Conservation (phyloP, 1,140 invertebrate genomes). For the Drosophila subpulchrella region DNA sequence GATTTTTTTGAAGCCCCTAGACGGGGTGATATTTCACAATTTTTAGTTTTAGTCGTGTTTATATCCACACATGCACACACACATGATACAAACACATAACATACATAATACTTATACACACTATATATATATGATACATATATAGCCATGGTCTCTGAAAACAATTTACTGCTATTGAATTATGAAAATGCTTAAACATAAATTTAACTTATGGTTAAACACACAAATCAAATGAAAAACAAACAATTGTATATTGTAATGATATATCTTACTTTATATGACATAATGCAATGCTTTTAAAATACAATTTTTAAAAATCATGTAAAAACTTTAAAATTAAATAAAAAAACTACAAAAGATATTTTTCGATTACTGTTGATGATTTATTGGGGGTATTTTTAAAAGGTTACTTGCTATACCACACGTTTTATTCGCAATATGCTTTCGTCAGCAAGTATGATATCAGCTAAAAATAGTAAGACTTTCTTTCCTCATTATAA, state of each 20-base stretch:
- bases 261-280: constrained; percentile 80
- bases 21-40: constrained; percentile 36
- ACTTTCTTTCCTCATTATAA: constrained; percentile 13
- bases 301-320: constrained; percentile 82
- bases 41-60: constrained; percentile 65
- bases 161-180: constrained; percentile 81
- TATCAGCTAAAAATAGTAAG: constrained; percentile 9
- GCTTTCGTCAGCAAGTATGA: background rate
- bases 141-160: constrained; percentile 81
- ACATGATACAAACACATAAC: constrained; percentile 56
- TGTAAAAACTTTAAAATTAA: constrained; percentile 79
- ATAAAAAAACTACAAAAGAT: constrained; percentile 61
- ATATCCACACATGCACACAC: constrained; percentile 59
- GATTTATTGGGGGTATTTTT: background rate
- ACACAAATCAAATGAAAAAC: constrained; percentile 54
- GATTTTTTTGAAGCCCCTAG: constrained; percentile 30
- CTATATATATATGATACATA: constrained; percentile 76
- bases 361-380: background rate
- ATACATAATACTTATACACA: constrained; percentile 59
- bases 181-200: constrained; percentile 81
- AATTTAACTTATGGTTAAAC: constrained; percentile 78
- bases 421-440: background rate
- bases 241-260: constrained; percentile 78
- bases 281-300: constrained; percentile 80
- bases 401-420: background rate